Evolutionary conservation across 2,797 vertebrate genomes (phyloP), one percentile per base, ranked within the genome.

Genomic region (Lepilemur septentrionalis): DNA sequence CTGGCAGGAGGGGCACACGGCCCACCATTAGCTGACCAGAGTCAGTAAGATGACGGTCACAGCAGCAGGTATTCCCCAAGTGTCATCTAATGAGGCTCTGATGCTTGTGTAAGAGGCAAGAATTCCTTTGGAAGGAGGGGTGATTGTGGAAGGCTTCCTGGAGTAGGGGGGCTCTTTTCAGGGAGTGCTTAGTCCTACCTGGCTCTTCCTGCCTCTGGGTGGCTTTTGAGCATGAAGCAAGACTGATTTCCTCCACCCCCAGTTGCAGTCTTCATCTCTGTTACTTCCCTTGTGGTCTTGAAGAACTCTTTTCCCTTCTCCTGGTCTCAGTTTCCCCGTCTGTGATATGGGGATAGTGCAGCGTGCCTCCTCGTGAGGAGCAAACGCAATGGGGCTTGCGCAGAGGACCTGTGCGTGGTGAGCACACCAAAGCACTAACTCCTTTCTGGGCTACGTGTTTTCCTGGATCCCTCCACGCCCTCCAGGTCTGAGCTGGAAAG

Each of bases 21-120:
- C 17, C 3, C 65, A 32, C 32, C 17, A 1, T 38, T 1, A 7
- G 30, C 43, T 17, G 76, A 38, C 38, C 12, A 2, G 35, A n/a
- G 30, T 6, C n/a, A 18, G 70, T 63, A 17, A 69, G 23, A 13
- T 0, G 0, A 0, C 4, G 43, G 43, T 18, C 18, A 28, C 0
- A 14, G 84, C n/a, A 12, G 22, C 4, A 63, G 59, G 76, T 25
- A 3, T 23, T n/a, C 12, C 55, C n/a, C 17, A 76, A 20, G 70
- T 41, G 52, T 5, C 38, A 35, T 50, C 75, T 14, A 28, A 0
- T 7, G 67, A 72, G 7, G 18, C 15, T 86, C 9, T 4, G 22
- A 17, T 0, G 14, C 52, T 79, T 57, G 17, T 5, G 5, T 22
- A 43, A 25, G 25, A 65, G 25, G 32, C 3, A 12, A 20, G 28